These are phyloP conservation scores for Trichoplusia ni DNA, from an alignment of 1,140 invertebrate species.

Conservation along the genomic window DNA sequence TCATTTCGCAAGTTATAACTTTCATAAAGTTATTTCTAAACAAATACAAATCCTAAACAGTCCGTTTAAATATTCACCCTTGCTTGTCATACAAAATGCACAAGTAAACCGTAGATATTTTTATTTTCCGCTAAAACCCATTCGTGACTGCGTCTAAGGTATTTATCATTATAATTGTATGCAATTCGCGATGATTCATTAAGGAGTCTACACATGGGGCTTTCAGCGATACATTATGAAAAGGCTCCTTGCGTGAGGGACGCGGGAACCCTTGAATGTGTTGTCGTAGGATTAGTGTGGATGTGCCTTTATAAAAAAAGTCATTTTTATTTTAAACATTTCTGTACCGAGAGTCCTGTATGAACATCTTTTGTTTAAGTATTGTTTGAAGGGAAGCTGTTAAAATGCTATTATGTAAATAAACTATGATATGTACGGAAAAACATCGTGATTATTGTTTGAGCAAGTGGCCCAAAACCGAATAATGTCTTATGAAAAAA, in stretches of 20 bases:
- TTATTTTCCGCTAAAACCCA: neutral
- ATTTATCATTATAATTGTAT: slow-evolving; percentile 51
- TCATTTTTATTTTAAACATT: neutral
- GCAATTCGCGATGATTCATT: slow-evolving; percentile 60
- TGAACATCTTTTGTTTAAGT: too few species aligned
- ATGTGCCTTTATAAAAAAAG: slow-evolving; percentile 30
- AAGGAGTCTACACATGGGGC: slow-evolving; percentile 56
- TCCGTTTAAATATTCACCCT: too few species aligned
- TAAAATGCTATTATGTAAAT: too few species aligned
- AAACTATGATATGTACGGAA: too few species aligned
- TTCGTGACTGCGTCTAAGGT: slow-evolving; percentile 22
- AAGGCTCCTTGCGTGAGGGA: slow-evolving; percentile 59
- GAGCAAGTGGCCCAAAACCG: too few species aligned
- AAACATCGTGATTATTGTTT: too few species aligned
- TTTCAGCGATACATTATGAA: slow-evolving; percentile 63
- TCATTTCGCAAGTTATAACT: too few species aligned
- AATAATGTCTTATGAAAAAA: too few species aligned
- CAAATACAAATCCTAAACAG: too few species aligned
- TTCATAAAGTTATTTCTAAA: too few species aligned
- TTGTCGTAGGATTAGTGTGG: slow-evolving; percentile 39
- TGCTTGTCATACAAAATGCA: slow-evolving; percentile 11
- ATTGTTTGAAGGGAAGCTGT: too few species aligned
- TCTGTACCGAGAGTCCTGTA: too few species aligned
- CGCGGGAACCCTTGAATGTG: slow-evolving; percentile 60
- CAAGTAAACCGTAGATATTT: neutral